Evolutionary conservation across 1,140 invertebrate species (phyloP).

Genomic region (Anagrus nilaparvatae): DNA sequence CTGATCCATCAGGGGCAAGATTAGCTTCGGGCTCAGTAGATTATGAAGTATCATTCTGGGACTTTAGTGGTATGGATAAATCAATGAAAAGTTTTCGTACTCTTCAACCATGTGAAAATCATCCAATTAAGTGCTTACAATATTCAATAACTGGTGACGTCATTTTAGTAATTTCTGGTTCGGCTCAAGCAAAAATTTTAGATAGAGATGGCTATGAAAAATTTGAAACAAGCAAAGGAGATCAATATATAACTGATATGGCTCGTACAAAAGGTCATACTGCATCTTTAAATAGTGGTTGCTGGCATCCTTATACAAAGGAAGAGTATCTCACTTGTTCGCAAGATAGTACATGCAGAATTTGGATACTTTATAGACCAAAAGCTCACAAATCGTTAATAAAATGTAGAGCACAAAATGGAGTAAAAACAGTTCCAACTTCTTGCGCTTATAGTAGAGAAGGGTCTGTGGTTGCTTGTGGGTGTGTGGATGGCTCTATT

Average conservation of each 20-base stretch:
- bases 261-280: slow-evolving; percentile 92
- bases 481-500: slow-evolving; percentile 91
- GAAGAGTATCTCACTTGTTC: slow-evolving; percentile 94
- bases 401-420: slow-evolving; percentile 79
- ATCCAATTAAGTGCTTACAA: slow-evolving; percentile 82
- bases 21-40: slow-evolving; percentile 89
- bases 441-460: slow-evolving; percentile 77
- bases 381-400: slow-evolving; percentile 76
- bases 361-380: slow-evolving; percentile 77
- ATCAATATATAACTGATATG: slow-evolving; percentile 95
- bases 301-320: slow-evolving; percentile 86
- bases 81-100: slow-evolving; percentile 84
- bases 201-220: slow-evolving; percentile 95
- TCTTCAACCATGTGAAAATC: slow-evolving; percentile 87
- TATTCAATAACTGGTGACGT: slow-evolving; percentile 91
- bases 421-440: slow-evolving; percentile 81
- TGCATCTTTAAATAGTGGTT: slow-evolving; percentile 79
- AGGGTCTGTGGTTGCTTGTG: slow-evolving; percentile 80
- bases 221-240: slow-evolving; percentile 90
- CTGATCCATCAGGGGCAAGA: slow-evolving; percentile 87
- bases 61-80: slow-evolving; percentile 96
- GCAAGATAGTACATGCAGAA: slow-evolving; percentile 81
- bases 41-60: slow-evolving; percentile 95
- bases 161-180: slow-evolving; percentile 88
- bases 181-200: slow-evolving; percentile 84